A percentile compares a stretch with the other conserved stretches of the same genome.
phyloP scores from a whole-genome alignment of 2,113 vertebrate genomes.

The Gadus macrocephalus region DNA sequence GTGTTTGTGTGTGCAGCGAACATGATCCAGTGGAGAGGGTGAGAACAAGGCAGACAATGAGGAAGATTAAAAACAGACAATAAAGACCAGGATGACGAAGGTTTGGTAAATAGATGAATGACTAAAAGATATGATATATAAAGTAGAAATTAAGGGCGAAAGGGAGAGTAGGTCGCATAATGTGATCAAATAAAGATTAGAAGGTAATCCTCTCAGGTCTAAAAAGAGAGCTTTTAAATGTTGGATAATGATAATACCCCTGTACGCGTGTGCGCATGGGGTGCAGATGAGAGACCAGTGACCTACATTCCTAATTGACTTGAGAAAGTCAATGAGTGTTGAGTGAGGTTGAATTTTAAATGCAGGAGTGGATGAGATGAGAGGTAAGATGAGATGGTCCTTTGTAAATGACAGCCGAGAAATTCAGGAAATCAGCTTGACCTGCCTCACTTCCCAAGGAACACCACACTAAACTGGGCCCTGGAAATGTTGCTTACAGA shows the following conservation, averaged over 20 bases:
- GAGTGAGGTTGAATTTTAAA: constrained; percentile 5
- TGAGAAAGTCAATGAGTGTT: constrained; percentile 7
- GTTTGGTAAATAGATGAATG: constrained; percentile 49
- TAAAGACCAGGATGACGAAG: constrained; percentile 46
- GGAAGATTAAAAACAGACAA: neutral
- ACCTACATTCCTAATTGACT: constrained; percentile 49
- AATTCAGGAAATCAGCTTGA: constrained; percentile 13
- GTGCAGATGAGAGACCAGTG: constrained; percentile 20
- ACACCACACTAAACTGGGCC: too few relatives aligned
- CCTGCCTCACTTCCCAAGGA: constrained; percentile 19
- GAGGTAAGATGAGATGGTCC: constrained; percentile 9
- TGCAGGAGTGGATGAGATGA: too few relatives aligned
- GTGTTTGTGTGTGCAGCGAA: neutral
- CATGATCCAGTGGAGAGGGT: neutral
- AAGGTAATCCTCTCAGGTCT: constrained; percentile 56
- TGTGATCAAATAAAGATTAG: constrained; percentile 48
- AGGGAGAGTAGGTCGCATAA: constrained; percentile 31
- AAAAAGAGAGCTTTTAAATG: constrained; percentile 62
- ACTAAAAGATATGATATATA: constrained; percentile 1
- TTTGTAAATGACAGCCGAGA: too few relatives aligned
- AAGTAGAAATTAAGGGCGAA: constrained; percentile 18
- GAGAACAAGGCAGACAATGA: neutral
- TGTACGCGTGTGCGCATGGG: neutral
- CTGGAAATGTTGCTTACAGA: too few relatives aligned
- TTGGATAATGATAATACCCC: constrained; percentile 54